Base-by-base conservation (phyloP, 2,113 vertebrate species). In the Macrotus californicus region DNA sequence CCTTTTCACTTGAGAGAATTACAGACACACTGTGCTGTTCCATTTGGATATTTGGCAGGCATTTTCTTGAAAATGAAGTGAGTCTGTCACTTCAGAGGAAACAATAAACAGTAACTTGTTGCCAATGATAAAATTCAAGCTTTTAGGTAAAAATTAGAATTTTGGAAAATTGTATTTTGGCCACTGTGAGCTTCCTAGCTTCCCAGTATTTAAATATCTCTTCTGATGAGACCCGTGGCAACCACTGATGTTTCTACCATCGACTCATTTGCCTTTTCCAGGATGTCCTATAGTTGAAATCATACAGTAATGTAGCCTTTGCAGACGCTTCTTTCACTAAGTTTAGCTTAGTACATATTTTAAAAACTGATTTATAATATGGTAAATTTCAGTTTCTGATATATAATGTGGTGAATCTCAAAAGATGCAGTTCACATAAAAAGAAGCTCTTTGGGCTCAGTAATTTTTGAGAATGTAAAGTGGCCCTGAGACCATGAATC, bases 61-160 rank as follows among this genome's bases (percentile, higher is more conserved):
- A 46, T 87, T 91, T 84, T 83, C 86, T 72, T 93, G 19, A 84
- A 93, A 93, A 87, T 61, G n/a, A 84, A 81, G 54, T 43, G n/a
- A 82, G 73, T 54, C 54, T 91, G 69, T 64, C 12, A 31, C 61
- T 31, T 64, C 61, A 64, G 10, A 43, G 43, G 85, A 89, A 88
- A 93, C 69, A 91, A 46, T 2, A 52, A 79, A 94, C 18, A 72
- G 29, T 59, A 9, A 79, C 21, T 87, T 83, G 48, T 31, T 64
- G n/a, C 39, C 75, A 73, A 39, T 46, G 39, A 84, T 54, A 75
- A 83, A 91, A 87, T 79, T 54, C 75, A 95, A 54, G 50, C 14
- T 67, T 92, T 77, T 26, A 26, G 26, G 36, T 79, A 67, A 83
- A 77, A 67, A 67, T 39, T 4, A 21, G 14, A 87, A 59, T 66